phyloP scores from a whole-genome alignment of 2,797 vertebrate species.

The Aeoliscus strigatus region DNA sequence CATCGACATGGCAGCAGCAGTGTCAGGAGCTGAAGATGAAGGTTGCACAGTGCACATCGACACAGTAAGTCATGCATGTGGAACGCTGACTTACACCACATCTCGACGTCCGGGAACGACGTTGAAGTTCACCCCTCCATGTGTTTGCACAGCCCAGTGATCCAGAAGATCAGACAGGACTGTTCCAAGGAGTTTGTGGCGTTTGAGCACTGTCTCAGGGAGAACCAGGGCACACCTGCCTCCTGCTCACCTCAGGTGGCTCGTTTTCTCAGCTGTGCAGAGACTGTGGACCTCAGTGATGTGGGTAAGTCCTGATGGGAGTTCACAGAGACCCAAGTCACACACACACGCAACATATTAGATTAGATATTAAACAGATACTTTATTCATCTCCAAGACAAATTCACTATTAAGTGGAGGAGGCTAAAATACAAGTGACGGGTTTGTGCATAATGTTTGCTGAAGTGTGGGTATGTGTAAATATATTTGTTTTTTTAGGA shows the following conservation, averaged over 20 bases:
- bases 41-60: constrained; percentile 86
- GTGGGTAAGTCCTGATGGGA: constrained; percentile 53
- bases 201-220: constrained; percentile 85
- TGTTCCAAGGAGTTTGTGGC: constrained; percentile 81
- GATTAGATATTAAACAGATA: too few species aligned
- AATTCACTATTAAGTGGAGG: too few species aligned
- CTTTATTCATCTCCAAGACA: too few species aligned
- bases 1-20: constrained; percentile 84
- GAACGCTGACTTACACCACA: too few species aligned
- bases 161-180: constrained; percentile 83
- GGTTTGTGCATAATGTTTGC: too few species aligned
- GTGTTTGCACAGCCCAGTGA: constrained; percentile 78
- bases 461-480: too few species aligned
- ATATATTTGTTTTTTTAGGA: too few species aligned
- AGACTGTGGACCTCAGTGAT: constrained; percentile 76
- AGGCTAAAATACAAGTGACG: too few species aligned
- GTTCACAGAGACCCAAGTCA: constrained; percentile 2
- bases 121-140: background rate
- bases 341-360: too few species aligned
- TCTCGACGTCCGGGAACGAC: too few species aligned
- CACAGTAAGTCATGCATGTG: constrained; percentile 77
- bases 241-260: constrained; percentile 78
- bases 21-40: constrained; percentile 84
- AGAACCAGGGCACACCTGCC: constrained; percentile 73
- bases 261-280: constrained; percentile 84